Conservation (phyloP, 2,113 vertebrate species). For the Lota lota region DNA sequence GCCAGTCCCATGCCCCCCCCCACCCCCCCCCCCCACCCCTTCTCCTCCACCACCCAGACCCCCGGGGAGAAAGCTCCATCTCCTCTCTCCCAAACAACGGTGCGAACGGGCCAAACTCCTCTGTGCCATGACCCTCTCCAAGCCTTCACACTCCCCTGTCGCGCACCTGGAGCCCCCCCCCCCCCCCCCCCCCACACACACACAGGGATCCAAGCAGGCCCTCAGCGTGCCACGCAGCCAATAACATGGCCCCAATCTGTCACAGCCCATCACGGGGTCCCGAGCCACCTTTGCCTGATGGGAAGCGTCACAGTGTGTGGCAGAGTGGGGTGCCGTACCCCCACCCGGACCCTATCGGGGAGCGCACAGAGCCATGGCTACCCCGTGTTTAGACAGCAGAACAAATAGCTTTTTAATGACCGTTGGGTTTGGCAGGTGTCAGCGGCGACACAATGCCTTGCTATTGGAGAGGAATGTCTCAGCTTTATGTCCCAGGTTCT, state of each 20-base stretch:
- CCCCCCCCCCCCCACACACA: conserved; percentile 32
- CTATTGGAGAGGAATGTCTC: conserved; percentile 30
- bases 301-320: conserved; percentile 47
- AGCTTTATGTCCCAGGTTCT: conserved; percentile 31
- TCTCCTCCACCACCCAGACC: conserved; percentile 21
- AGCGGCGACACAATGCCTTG: neutral
- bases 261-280: conserved; percentile 60
- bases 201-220: conserved; percentile 11
- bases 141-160: conserved; percentile 62
- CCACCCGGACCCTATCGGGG: conserved; percentile 16
- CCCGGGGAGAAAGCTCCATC: conserved; percentile 36
- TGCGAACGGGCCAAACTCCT: conserved; percentile 44
- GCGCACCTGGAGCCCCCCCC: conserved; percentile 43
- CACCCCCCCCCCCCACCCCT: too few relatives aligned
- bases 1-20: conserved; percentile 50
- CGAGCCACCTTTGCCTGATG: conserved; percentile 44
- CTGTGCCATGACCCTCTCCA: conserved; percentile 61
- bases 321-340: conserved; percentile 27
- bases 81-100: conserved; percentile 25
- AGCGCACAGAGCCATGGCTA: conserved; percentile 12
- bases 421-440: conserved; percentile 39
- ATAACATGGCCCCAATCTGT: conserved; percentile 66
- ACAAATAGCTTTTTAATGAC: conserved; percentile 44
- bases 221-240: conserved; percentile 49
- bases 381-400: conserved; percentile 30